Evolutionary conservation across 2,113 vertebrate genomes (phyloP).

Genomic region (Larimichthys polyactis): DNA sequence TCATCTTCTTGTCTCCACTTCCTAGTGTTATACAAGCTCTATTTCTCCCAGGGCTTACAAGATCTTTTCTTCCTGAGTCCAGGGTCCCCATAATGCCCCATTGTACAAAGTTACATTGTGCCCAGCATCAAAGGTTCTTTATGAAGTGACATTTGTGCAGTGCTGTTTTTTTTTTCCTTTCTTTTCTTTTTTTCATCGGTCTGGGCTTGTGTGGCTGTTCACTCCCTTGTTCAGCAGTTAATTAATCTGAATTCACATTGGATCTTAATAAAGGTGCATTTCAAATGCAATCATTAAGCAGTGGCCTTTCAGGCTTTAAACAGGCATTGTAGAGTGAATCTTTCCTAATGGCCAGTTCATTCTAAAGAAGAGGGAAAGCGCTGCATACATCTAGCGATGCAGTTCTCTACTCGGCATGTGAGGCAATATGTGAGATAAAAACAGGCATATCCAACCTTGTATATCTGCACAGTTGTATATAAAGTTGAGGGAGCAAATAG

Average conservation of each 20-base stretch:
- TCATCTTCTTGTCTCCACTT: background rate
- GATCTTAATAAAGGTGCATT: slow-evolving; percentile 35
- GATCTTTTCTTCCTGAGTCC: slow-evolving; percentile 26
- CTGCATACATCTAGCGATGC: background rate
- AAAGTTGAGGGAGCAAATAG: background rate
- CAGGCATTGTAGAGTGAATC: background rate
- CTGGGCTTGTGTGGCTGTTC: slow-evolving; percentile 10
- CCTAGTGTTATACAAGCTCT: slow-evolving; percentile 16
- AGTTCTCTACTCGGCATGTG: background rate
- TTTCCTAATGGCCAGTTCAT: background rate
- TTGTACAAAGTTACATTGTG: slow-evolving; percentile 38
- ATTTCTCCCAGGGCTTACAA: slow-evolving; percentile 11
- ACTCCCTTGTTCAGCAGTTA: background rate
- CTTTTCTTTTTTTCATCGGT: slow-evolving; percentile 38
- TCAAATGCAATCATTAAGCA: slow-evolving; percentile 37
- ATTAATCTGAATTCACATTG: slow-evolving; percentile 28
- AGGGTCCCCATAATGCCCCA: slow-evolving; percentile 17
- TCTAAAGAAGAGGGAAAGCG: slow-evolving; percentile 27
- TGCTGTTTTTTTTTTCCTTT: background rate
- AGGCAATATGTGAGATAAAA: slow-evolving; percentile 25
- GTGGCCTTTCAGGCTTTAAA: slow-evolving; percentile 31
- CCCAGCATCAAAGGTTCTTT: slow-evolving; percentile 13
- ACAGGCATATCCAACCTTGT: slow-evolving; percentile 6
- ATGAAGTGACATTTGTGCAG: slow-evolving; percentile 2
- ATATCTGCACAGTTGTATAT: background rate